These are phyloP conservation scores for Plebejus melissa DNA, from an alignment of 2,888 invertebrate genomes.

Conservation along the genomic window DNA sequence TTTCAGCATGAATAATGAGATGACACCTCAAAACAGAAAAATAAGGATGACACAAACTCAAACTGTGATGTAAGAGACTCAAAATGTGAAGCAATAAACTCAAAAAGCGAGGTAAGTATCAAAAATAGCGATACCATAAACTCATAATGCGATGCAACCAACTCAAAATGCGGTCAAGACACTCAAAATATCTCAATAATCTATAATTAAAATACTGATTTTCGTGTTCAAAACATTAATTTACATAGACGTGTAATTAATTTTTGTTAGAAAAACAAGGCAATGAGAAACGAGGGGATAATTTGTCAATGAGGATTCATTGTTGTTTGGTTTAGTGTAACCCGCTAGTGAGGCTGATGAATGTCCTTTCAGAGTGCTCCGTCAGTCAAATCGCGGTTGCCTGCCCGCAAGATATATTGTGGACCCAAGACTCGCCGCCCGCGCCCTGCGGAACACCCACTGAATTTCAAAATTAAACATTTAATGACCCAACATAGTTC, in stretches of 20 bases:
- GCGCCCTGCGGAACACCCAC: conserved; percentile 59
- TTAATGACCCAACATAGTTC: conserved; percentile 34
- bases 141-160: too few relatives aligned
- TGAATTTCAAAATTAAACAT: conserved; percentile 70
- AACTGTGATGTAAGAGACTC: too few relatives aligned
- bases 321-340: conserved; percentile 77
- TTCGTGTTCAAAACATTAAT: neutral
- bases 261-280: conserved; percentile 60
- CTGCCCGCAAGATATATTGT: conserved; percentile 78
- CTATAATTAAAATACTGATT: neutral
- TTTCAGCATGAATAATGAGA: too few relatives aligned
- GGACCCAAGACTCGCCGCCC: conserved; percentile 59
- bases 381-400: conserved; percentile 79
- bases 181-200: too few relatives aligned
- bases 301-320: conserved; percentile 78
- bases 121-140: too few relatives aligned
- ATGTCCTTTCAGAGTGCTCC: conserved; percentile 76
- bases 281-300: conserved; percentile 67
- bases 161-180: too few relatives aligned
- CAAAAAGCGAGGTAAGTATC: too few relatives aligned
- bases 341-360: conserved; percentile 77
- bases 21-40: too few relatives aligned
- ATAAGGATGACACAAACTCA: too few relatives aligned
- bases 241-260: conserved; percentile 21
- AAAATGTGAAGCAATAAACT: too few relatives aligned